Conservation (phyloP, 2,888 invertebrate genomes). For the Brenthis hecate region DNA sequence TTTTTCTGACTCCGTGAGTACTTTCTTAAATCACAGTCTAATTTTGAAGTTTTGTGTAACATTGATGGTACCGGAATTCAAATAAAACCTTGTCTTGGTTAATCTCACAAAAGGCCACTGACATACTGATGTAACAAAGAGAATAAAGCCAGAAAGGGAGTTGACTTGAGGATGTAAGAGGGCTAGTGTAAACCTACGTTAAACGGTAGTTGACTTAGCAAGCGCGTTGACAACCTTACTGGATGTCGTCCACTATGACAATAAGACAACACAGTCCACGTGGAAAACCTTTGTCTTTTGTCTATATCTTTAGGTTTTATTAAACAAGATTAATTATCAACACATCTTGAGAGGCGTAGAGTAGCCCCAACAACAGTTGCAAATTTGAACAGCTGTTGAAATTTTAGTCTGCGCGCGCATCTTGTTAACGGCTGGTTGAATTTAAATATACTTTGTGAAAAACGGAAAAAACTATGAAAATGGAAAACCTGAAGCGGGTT, state of each 20-base stretch:
- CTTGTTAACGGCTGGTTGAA: no score
- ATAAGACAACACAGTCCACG: constrained; percentile 15
- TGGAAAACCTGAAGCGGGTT: no score
- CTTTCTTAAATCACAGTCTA: not conserved
- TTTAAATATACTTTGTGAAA: no score
- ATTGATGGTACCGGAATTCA: constrained; percentile 7
- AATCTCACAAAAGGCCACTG: constrained; percentile 23
- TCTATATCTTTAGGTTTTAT: not conserved
- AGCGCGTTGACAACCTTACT: constrained; percentile 26
- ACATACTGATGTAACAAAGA: constrained; percentile 33
- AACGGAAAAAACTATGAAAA: no score
- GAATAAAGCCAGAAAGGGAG: constrained; percentile 35
- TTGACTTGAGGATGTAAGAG: constrained; percentile 33
- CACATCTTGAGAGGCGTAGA: no score
- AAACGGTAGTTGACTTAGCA: constrained; percentile 30
- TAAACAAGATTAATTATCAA: no score
- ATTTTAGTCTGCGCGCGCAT: no score
- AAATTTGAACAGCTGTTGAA: no score
- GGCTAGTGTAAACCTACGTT: constrained; percentile 29
- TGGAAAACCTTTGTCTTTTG: not conserved
- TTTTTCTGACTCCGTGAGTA: not conserved
- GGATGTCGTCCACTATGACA: constrained; percentile 17
- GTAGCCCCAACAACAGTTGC: no score
- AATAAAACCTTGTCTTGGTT: constrained; percentile 24
- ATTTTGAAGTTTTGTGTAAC: not conserved